phyloP scores from a whole-genome alignment of 2,797 vertebrate species.

The Gymnocypris eckloni region DNA sequence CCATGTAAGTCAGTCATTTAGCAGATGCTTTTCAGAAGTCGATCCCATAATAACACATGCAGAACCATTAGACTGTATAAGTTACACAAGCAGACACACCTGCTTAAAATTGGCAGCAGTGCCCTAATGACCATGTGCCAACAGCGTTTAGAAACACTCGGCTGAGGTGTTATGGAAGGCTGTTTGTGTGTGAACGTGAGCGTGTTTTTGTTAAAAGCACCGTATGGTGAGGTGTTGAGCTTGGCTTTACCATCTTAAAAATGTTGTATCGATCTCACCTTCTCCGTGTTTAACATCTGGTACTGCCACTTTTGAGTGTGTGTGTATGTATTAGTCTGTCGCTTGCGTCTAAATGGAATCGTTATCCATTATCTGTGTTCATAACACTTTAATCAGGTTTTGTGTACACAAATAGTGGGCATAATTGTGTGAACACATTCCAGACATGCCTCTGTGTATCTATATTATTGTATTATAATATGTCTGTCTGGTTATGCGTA shows the following conservation, averaged over 20 bases:
- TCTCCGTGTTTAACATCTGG: slow-evolving; percentile 42
- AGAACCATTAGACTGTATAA: slow-evolving; percentile 17
- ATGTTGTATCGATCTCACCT: slow-evolving; percentile 38
- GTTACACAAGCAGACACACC: not conserved
- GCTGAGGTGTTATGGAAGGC: slow-evolving; percentile 26
- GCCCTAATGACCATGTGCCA: slow-evolving; percentile 30
- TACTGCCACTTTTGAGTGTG: not conserved
- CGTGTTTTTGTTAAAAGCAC: slow-evolving; percentile 43
- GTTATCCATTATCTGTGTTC: slow-evolving; percentile 38
- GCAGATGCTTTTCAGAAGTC: not conserved
- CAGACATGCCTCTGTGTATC: not conserved
- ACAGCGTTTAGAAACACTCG: slow-evolving; percentile 10
- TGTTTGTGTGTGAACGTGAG: slow-evolving; percentile 23
- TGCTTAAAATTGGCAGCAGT: slow-evolving; percentile 14
- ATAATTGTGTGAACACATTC: slow-evolving; percentile 10
- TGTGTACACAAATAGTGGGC: slow-evolving; percentile 28
- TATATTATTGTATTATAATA: not conserved
- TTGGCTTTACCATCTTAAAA: slow-evolving; percentile 29
- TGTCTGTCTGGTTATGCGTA: not conserved
- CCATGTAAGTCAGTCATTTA: slow-evolving; percentile 8
- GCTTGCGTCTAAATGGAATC: slow-evolving; percentile 28
- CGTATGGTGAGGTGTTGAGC: slow-evolving; percentile 39
- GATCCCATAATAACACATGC: not conserved
- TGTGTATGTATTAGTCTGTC: slow-evolving; percentile 19
- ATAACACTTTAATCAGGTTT: slow-evolving; percentile 19